Percentiles rank a stretch among this genome's conserved stretches.
Evolutionary conservation across 2,797 vertebrate species (phyloP).

Genomic region (Eleutherodactylus coqui): DNA sequence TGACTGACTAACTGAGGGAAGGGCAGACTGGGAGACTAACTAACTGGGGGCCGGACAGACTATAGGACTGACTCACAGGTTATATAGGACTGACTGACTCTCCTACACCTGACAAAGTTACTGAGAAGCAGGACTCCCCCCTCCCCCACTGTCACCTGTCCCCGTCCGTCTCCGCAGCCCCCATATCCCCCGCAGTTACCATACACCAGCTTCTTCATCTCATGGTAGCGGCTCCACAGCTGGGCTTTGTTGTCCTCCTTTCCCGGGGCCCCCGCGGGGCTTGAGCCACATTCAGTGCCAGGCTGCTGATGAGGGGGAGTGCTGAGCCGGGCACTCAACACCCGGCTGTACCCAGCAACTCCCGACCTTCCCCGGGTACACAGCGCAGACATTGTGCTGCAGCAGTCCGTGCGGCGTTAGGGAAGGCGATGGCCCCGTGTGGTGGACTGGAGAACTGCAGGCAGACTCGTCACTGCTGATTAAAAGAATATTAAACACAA

Average conservation of each 20-base stretch:
- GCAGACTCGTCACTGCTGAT: not conserved
- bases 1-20: too few species aligned
- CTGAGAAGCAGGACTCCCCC: too few species aligned
- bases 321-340: not conserved
- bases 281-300: too few species aligned
- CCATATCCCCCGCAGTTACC: constrained; percentile 70
- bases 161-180: not conserved
- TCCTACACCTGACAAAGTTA: too few species aligned
- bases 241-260: constrained; percentile 72
- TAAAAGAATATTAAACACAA: not conserved
- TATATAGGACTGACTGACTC: too few species aligned
- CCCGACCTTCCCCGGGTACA: not conserved
- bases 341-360: not conserved
- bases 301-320: not conserved
- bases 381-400: constrained; percentile 26
- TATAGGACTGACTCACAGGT: too few species aligned
- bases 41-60: too few species aligned
- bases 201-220: constrained; percentile 80
- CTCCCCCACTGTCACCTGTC: not conserved
- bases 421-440: not conserved
- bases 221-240: constrained; percentile 80
- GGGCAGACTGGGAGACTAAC: too few species aligned
- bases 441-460: not conserved
- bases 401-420: too few species aligned
- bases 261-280: constrained; percentile 58